These are phyloP conservation scores for Siderastrea siderea DNA, from an alignment of 92 coral and sea anemone genomes.

Conservation along the genomic window DNA sequence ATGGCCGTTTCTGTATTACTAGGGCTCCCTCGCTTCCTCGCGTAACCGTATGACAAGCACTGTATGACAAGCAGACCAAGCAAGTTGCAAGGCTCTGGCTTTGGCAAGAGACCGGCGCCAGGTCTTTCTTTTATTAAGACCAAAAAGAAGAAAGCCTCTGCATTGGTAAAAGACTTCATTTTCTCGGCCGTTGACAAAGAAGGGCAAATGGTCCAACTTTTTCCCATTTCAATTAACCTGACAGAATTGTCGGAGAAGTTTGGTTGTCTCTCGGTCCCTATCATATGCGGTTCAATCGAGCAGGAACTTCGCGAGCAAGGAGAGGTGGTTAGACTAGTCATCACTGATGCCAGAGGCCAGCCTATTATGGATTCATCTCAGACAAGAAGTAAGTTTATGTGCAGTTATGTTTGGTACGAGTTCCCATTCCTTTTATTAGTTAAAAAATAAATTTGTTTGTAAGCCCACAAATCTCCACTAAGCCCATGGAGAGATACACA, in stretches of 20 bases:
- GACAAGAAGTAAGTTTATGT: constrained; percentile 66
- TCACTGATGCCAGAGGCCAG: constrained; percentile 54
- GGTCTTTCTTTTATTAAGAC: constrained; percentile 24
- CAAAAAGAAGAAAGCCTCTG: constrained; percentile 1
- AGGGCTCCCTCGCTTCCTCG: not conserved
- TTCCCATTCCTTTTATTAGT: no score
- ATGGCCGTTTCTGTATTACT: not conserved
- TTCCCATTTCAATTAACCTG: constrained; percentile 38
- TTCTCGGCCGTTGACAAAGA: constrained; percentile 17
- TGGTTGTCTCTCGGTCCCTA: constrained; percentile 9
- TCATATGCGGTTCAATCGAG: constrained; percentile 46
- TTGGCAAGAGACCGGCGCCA: constrained; percentile 42
- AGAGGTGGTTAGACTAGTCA: constrained; percentile 49
- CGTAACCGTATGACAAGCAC: not conserved
- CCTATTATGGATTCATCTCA: constrained; percentile 60
- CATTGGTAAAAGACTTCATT: constrained; percentile 23
- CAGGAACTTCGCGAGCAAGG: constrained; percentile 58
- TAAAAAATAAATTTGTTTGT: no score
- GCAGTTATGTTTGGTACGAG: no score
- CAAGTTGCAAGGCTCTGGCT: not conserved
- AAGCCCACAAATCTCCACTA: no score
- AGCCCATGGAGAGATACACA: no score
- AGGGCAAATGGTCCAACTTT: constrained; percentile 15
- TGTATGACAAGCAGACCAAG: not conserved
- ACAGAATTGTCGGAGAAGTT: constrained; percentile 20